Base-by-base conservation (phyloP, 2,113 vertebrate genomes). In the Oncorhynchus tshawytscha region DNA sequence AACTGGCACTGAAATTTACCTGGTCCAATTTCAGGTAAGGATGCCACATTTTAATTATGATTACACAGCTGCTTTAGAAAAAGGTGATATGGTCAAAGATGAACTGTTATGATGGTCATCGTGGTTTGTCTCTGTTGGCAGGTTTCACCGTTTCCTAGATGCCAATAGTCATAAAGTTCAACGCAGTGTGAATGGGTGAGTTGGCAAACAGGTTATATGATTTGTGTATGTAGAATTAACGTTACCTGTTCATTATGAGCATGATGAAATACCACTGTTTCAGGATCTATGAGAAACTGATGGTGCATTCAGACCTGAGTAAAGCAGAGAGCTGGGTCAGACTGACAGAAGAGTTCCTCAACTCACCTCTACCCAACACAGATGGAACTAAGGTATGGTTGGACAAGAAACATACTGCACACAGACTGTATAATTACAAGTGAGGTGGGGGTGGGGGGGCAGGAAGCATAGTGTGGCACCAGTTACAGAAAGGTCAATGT, bases 271-370 rank as follows among this genome's bases (percentile, higher is more conserved):
- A n/a, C 3, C 12, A 20, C 5, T 67, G n/a, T n/a, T 29, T 29
- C 85, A 99, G 98, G 82, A 97, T 99, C 89, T 91, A 98, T 81
- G 97, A 98, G 80, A 99, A 99, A 85, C 92, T 99, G 66, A 85
- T 96, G 91, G 91, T 99, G 78, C 97, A 99, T 91, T 99, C 98
- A 24, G 97, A 99, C 82, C 85, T 98, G 75, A 91, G 89, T 84
- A 99, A 98, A 94, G 98, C 98, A 69, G 95, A 93, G 82, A 98
- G 95, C 80, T 99, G 97, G 97, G 95, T 87, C 82, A 94, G 92
- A 70, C 87, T 99, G 82, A 98, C 96, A 25, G 91, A 96, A 20
- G 94, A 96, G 77, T 99, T 99, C 90, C 92, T 98, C 72, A 95
- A 92, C 78, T 94, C 93, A 0, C 92, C 95, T 0, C 94, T 99